Percentiles rank a stretch among this genome's conserved stretches.
Conservation (phyloP, 2,888 invertebrate genomes). For the Cephus rjabovi region DNA sequence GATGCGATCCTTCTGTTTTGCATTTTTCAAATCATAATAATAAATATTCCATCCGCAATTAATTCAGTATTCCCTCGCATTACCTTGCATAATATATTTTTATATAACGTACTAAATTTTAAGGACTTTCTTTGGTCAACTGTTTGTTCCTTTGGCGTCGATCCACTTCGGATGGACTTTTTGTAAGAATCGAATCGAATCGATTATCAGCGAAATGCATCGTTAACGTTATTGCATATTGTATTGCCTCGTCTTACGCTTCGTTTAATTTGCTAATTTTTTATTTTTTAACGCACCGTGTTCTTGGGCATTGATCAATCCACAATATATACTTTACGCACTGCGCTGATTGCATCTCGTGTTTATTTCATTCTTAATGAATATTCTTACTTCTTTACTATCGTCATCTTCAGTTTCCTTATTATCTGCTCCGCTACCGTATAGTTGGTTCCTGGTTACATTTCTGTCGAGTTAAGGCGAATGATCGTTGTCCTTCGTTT, state of each 20-base stretch:
- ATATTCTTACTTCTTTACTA: not conserved
- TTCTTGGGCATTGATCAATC: slow-evolving; percentile 8
- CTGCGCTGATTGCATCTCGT: not conserved
- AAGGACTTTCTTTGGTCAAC: not conserved
- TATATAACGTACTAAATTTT: not conserved
- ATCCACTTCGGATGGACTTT: not conserved
- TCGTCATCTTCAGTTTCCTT: no score
- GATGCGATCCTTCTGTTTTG: not conserved
- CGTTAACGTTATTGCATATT: not conserved
- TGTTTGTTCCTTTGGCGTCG: not conserved
- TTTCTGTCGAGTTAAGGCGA: no score
- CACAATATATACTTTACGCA: slow-evolving; percentile 10
- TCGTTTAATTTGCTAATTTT: slow-evolving; percentile 11
- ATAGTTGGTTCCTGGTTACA: no score
- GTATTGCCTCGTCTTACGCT: not conserved
- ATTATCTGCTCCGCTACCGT: no score
- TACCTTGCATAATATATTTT: not conserved
- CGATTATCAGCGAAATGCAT: not conserved
- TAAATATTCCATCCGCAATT: not conserved
- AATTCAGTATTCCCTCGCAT: not conserved
- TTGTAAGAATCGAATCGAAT: not conserved
- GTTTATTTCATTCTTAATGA: not conserved
- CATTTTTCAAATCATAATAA: not conserved
- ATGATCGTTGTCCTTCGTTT: no score
- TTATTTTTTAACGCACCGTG: not conserved